Evolutionary conservation across 2,888 invertebrate species (phyloP).

Genomic region (Hoplodrina blanda): DNA sequence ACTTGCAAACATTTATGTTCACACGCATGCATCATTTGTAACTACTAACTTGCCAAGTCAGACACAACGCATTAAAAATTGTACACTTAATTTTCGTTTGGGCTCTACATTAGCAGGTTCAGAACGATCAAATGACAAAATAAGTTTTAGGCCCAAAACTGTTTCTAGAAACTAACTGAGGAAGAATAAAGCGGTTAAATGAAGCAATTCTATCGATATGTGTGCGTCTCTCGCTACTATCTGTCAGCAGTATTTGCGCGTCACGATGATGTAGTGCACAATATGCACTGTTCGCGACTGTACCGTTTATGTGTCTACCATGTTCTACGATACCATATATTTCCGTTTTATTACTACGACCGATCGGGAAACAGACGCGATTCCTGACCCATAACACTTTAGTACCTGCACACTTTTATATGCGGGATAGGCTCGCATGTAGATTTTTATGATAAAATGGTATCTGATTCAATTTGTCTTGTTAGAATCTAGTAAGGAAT

Average conservation of each 20-base stretch:
- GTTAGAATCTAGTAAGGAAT: neutral
- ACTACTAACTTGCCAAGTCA: no score
- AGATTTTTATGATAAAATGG: neutral
- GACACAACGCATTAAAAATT: neutral
- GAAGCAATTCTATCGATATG: slow-evolving; percentile 50
- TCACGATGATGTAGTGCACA: slow-evolving; percentile 79
- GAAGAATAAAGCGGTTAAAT: neutral
- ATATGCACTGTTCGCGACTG: slow-evolving; percentile 67
- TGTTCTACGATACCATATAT: slow-evolving; percentile 56
- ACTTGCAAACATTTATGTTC: neutral
- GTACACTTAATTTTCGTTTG: neutral
- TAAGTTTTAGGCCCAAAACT: no score
- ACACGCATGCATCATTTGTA: neutral
- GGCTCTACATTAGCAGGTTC: neutral
- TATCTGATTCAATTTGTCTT: slow-evolving; percentile 8
- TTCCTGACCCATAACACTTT: slow-evolving; percentile 41
- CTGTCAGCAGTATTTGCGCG: slow-evolving; percentile 73
- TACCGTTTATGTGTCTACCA: slow-evolving; percentile 63
- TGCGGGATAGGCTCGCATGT: neutral
- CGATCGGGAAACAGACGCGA: slow-evolving; percentile 39
- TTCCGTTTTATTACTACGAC: slow-evolving; percentile 51
- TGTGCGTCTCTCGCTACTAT: slow-evolving; percentile 44
- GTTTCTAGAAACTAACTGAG: no score
- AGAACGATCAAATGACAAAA: no score
- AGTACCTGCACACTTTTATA: slow-evolving; percentile 6